Evolutionary conservation across 2,797 vertebrate genomes (phyloP).

Genomic region (Sebastes matsubarae): DNA sequence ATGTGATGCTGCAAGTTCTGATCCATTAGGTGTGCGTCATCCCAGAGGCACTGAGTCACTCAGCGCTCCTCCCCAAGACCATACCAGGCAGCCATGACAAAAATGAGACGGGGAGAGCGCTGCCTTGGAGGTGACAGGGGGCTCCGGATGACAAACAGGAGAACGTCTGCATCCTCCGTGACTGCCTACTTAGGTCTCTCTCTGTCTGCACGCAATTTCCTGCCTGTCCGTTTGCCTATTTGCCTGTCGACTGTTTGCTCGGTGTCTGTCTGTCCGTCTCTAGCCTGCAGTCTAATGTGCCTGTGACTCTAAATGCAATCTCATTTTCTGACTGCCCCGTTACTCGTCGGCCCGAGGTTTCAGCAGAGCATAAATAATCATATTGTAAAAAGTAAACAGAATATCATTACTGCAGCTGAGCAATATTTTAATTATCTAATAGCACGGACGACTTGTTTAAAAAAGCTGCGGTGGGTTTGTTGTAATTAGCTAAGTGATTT

Average conservation of each 20-base stretch:
- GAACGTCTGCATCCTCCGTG: slow-evolving; percentile 41
- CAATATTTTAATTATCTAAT: slow-evolving; percentile 68
- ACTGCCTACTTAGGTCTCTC: slow-evolving; percentile 38
- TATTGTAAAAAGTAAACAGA: slow-evolving; percentile 50
- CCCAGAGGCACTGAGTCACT: slow-evolving; percentile 64
- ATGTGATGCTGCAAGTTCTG: slow-evolving; percentile 57
- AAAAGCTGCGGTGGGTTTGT: slow-evolving; percentile 34
- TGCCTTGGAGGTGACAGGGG: slow-evolving; percentile 48
- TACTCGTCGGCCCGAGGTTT: slow-evolving; percentile 36
- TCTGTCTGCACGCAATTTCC: slow-evolving; percentile 35
- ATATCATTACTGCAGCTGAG: slow-evolving; percentile 38
- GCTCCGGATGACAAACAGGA: slow-evolving; percentile 51
- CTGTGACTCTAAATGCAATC: slow-evolving; percentile 41
- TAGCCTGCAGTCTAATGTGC: slow-evolving; percentile 30
- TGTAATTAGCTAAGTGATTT: slow-evolving; percentile 72
- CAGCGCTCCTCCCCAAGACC: slow-evolving; percentile 28
- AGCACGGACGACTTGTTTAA: slow-evolving; percentile 32
- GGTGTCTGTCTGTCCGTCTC: slow-evolving; percentile 7
- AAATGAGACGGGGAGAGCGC: slow-evolving; percentile 22
- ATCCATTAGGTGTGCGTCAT: slow-evolving; percentile 69
- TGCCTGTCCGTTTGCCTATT: slow-evolving; percentile 12
- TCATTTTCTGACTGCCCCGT: slow-evolving; percentile 28
- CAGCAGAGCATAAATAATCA: slow-evolving; percentile 56
- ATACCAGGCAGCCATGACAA: slow-evolving; percentile 38
- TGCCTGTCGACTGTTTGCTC: slow-evolving; percentile 15